Base-by-base conservation (phyloP, 2,113 vertebrate species). In the Dipodomys ordii region DNA sequence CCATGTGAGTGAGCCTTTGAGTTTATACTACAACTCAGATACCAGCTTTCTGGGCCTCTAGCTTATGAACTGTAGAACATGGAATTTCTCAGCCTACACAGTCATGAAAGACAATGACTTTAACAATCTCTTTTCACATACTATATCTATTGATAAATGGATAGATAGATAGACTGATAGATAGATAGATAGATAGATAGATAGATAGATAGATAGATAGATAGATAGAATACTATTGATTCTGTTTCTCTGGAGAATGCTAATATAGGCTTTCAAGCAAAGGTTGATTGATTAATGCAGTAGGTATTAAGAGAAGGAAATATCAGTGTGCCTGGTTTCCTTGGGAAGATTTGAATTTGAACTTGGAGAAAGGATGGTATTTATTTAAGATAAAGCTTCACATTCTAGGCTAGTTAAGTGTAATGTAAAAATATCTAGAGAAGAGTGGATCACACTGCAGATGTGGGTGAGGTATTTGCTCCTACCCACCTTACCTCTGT, bases 261-360 rank as follows among this genome's bases (percentile, higher is more conserved):
- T 2, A 10, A 18, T 30, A 20, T 0, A 74, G 25, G 2, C 73
- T 7, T 53, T 25, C n/a, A 81, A 60, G 57, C 6, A 72, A 83
- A 90, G 76, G 44, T 3, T 90, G 49, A 39, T 84, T 80, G 30
- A 12, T 39, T 76, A 30, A 64, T 23, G 8, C 7, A 74, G 67
- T 82, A 73, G 19, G 27, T 88, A 30, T 77, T 79, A 80, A 44
- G 30, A 65, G n/a, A 94, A 85, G 22, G 22, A 83, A 86, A 71
- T 35, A 35, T 39, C 53, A 23, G 67, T 15, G 20, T 84, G 19
- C 20, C 85, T 81, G 20, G n/a, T 88, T 35, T 83, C 32, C 65
- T 77, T 12, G 22, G 46, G 13, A 80, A 10, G 67, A 74, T 65
- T 71, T 89, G 27, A 71, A 39, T 72, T 92, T 89, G 27, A 77